phyloP scores from a whole-genome alignment of 2,113 vertebrate genomes.

The Cottus gobio region DNA sequence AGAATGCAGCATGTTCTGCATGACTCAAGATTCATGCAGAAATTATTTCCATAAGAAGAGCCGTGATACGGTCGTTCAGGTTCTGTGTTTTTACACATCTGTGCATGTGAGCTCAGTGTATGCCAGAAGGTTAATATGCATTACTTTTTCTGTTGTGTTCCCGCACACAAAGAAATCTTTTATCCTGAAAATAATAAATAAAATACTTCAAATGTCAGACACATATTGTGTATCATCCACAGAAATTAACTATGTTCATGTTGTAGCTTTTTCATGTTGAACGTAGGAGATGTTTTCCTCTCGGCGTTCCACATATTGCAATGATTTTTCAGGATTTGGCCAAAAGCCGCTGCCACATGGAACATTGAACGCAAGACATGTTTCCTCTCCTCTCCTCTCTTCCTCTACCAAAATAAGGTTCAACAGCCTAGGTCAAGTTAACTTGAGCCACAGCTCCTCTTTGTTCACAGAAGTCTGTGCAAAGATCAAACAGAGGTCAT shows the following conservation, averaged over 20 bases:
- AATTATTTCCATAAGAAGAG: background rate
- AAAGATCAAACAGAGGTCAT: conserved; percentile 16
- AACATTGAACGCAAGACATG: conserved; percentile 12
- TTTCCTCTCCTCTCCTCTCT: background rate
- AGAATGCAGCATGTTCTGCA: background rate
- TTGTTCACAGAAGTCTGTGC: background rate
- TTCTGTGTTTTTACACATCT: background rate
- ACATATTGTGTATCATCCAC: conserved; percentile 5
- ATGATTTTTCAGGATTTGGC: conserved; percentile 49
- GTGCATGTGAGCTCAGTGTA: background rate
- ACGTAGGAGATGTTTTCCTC: background rate
- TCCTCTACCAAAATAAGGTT: conserved; percentile 1
- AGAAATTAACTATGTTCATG: background rate
- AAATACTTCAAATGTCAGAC: background rate
- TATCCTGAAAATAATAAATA: background rate
- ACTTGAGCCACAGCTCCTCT: background rate
- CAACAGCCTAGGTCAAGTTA: conserved; percentile 6
- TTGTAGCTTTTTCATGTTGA: background rate
- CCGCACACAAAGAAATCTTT: background rate
- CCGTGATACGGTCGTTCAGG: background rate
- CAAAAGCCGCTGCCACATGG: conserved; percentile 4
- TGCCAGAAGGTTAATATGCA: background rate
- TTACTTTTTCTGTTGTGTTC: background rate
- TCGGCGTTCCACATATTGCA: conserved; percentile 25
- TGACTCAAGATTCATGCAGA: background rate